phyloP scores from a whole-genome alignment of 2,113 vertebrate genomes.

The Delphinapterus leucas region DNA sequence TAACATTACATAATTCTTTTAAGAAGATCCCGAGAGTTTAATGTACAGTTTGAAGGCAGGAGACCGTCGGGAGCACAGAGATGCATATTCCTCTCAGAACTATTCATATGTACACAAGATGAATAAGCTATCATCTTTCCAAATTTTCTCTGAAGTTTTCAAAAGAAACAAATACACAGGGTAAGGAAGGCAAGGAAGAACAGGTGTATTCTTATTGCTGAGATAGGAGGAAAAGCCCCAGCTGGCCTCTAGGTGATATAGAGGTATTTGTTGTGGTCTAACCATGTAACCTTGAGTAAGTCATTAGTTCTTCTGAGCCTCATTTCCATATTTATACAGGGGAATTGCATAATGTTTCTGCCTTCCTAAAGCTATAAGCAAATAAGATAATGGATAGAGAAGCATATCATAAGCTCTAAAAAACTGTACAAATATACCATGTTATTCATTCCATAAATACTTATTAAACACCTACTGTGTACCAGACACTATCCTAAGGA shows the following conservation, averaged over 20 bases:
- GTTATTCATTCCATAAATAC: not conserved
- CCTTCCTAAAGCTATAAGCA: not conserved
- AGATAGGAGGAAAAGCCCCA: not conserved
- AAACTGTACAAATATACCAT: not conserved
- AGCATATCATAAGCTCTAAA: not conserved
- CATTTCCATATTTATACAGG: not conserved
- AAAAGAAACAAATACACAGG: not conserved
- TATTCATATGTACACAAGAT: not conserved
- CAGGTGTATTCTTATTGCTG: not conserved
- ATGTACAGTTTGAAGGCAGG: not conserved
- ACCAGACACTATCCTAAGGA: not conserved
- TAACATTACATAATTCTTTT: not conserved
- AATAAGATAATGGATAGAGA: not conserved
- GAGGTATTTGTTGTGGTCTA: not conserved
- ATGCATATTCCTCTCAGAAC: slow-evolving; percentile 8
- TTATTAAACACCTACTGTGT: not conserved
- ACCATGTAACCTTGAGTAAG: not conserved
- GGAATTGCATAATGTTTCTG: not conserved
- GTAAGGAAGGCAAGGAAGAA: not conserved
- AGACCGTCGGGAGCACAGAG: not conserved
- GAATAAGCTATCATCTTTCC: not conserved
- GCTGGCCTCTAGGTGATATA: not conserved
- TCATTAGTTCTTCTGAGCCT: not conserved
- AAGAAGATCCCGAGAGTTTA: not conserved
- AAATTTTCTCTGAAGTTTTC: not conserved